These are phyloP conservation scores for Microplitis deprimator DNA, from an alignment of 2,888 invertebrate genomes.

Conservation along the genomic window DNA sequence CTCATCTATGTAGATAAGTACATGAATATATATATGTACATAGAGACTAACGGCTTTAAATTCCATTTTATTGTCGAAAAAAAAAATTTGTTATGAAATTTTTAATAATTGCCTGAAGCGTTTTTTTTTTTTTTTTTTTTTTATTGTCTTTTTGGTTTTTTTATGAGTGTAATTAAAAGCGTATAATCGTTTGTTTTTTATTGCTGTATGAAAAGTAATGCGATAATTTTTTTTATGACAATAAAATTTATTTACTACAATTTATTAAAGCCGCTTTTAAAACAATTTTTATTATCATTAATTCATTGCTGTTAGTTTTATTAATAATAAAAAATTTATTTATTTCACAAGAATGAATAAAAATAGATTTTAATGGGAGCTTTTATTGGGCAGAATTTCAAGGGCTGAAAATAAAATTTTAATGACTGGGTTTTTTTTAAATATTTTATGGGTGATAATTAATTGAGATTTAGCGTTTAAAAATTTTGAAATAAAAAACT, in stretches of 20 bases:
- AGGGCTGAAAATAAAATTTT: too few relatives aligned
- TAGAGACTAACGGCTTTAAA: not conserved
- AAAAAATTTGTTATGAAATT: not conserved
- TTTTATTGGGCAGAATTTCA: too few relatives aligned
- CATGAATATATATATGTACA: not conserved
- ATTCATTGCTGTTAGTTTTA: too few relatives aligned
- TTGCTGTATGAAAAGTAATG: not conserved
- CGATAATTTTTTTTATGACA: not conserved
- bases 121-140: not conserved
- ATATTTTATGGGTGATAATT: too few relatives aligned
- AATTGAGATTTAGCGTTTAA: too few relatives aligned
- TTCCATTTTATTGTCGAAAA: not conserved
- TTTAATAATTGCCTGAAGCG: not conserved
- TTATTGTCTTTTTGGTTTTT: not conserved
- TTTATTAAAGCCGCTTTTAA: not conserved
- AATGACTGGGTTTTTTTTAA: too few relatives aligned
- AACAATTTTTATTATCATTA: not conserved
- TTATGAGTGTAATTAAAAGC: not conserved
- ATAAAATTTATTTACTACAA: not conserved
- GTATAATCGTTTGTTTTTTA: not conserved
- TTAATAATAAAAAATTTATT: too few relatives aligned
- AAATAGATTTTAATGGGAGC: too few relatives aligned
- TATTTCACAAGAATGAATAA: too few relatives aligned
- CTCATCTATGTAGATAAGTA: not conserved
- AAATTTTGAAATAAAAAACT: too few relatives aligned